Evolutionary conservation across 2,113 vertebrate genomes (phyloP).

Genomic region (Odocoileus hemionus): DNA sequence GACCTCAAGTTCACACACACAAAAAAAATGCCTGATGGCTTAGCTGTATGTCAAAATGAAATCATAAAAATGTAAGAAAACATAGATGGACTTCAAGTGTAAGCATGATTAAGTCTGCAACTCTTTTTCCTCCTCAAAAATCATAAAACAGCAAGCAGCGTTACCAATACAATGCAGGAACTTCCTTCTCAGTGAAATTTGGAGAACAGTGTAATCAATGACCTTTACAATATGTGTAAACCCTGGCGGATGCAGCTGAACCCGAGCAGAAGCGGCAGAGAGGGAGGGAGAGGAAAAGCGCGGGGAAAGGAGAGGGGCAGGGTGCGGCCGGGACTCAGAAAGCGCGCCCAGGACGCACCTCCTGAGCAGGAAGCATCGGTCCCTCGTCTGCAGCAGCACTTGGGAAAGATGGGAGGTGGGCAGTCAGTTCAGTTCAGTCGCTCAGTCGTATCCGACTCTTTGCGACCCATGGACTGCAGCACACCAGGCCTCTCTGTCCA

Average conservation of each 20-base stretch:
- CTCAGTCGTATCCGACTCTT: neutral
- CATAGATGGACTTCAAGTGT: neutral
- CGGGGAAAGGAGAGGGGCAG: neutral
- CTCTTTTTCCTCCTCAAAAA: neutral
- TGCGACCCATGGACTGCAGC: neutral
- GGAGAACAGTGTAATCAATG: neutral
- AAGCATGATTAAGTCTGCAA: neutral
- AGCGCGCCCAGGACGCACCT: neutral
- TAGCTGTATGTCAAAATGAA: neutral
- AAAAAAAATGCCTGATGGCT: neutral
- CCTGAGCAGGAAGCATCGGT: rapidly evolving
- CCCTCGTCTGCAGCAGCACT: neutral
- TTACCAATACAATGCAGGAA: neutral
- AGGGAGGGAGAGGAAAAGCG: neutral
- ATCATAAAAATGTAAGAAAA: neutral
- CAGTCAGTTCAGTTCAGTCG: neutral
- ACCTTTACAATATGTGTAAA: neutral
- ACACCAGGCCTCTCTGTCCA: neutral
- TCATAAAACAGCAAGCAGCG: neutral
- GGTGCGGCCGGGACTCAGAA: neutral
- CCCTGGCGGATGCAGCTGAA: neutral
- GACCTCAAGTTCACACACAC: neutral
- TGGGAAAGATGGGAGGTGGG: neutral
- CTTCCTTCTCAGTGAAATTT: neutral
- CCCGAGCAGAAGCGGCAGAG: neutral